Evolutionary conservation across 2,797 vertebrate genomes (phyloP).

Genomic region (Enteromius treurensis): DNA sequence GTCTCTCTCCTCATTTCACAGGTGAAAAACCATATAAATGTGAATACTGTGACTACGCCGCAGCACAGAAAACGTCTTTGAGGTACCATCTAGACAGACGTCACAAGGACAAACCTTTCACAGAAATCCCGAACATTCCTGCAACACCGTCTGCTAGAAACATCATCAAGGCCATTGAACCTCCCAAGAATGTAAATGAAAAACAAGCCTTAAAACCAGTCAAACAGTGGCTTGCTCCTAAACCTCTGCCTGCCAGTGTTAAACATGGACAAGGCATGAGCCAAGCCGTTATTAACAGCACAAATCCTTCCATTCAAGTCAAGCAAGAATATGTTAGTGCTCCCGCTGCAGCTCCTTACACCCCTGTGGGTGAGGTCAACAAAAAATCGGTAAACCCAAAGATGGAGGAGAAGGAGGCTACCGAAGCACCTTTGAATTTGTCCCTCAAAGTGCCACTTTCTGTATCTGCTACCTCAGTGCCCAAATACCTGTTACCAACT

Average conservation of each 20-base stretch:
- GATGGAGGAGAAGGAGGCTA: slow-evolving; percentile 70
- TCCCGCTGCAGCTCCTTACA: slow-evolving; percentile 51
- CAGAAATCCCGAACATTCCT: slow-evolving; percentile 75
- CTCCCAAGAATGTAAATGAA: slow-evolving; percentile 72
- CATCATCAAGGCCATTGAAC: slow-evolving; percentile 61
- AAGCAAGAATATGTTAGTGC: slow-evolving; percentile 67
- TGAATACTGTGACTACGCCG: slow-evolving; percentile 94
- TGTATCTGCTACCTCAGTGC: slow-evolving; percentile 69
- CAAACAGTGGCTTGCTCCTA: slow-evolving; percentile 74
- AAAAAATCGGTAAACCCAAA: slow-evolving; percentile 64
- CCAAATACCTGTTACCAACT: slow-evolving; percentile 71
- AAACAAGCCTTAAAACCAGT: slow-evolving; percentile 68
- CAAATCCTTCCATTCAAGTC: slow-evolving; percentile 55
- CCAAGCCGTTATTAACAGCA: neutral
- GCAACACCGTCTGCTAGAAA: slow-evolving; percentile 68
- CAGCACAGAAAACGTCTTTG: slow-evolving; percentile 96
- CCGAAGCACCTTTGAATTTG: slow-evolving; percentile 85
- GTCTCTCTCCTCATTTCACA: slow-evolving; percentile 66
- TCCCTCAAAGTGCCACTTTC: slow-evolving; percentile 77
- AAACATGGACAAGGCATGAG: slow-evolving; percentile 59
- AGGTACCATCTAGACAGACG: slow-evolving; percentile 94
- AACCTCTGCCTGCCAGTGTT: slow-evolving; percentile 58
- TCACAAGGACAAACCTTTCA: slow-evolving; percentile 87
- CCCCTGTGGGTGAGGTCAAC: slow-evolving; percentile 54
- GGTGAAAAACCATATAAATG: slow-evolving; percentile 99